phyloP scores from a whole-genome alignment of 2,797 vertebrate genomes.

The Phrynocephalus guinanensis region DNA sequence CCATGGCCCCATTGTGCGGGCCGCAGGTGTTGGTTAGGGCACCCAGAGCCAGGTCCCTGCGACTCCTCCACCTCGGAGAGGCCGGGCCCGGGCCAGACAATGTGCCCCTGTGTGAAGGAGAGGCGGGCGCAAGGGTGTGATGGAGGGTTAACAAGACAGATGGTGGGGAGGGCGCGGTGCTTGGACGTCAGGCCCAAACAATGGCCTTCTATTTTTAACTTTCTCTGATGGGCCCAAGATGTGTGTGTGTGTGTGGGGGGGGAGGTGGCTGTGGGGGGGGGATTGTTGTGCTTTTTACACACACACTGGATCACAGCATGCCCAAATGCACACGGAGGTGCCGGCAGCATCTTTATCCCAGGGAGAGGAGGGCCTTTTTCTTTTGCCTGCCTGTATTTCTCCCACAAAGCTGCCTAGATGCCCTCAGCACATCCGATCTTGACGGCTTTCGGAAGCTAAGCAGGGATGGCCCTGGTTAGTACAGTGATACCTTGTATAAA shows the following conservation, averaged over 20 bases:
- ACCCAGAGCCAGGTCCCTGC: conserved; percentile 85
- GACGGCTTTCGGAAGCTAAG: no score
- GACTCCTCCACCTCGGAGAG: conserved; percentile 88
- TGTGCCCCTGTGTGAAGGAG: conserved; percentile 92
- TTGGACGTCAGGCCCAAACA: conserved; percentile 72
- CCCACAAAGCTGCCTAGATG: no score
- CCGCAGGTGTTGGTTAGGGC: conserved; percentile 98
- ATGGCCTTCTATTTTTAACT: conserved; percentile 66
- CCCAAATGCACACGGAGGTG: no score
- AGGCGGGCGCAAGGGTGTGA: conserved; percentile 72
- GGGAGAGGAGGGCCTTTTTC: no score
- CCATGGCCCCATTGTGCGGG: conserved; percentile 91
- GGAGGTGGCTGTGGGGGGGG: no score
- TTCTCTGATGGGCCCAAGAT: not conserved
- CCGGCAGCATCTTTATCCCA: no score
- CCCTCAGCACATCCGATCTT: no score
- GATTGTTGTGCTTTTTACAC: not conserved
- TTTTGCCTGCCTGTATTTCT: no score
- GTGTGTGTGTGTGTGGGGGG: no score
- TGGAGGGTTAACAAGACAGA: conserved; percentile 79
- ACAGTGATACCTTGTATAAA: no score
- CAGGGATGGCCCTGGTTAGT: no score
- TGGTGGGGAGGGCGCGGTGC: conserved; percentile 55
- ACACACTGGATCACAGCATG: not conserved
- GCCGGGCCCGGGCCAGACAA: conserved; percentile 89